These are phyloP conservation scores for Brotula barbata DNA, from an alignment of 2,797 vertebrate species.

Conservation along the genomic window DNA sequence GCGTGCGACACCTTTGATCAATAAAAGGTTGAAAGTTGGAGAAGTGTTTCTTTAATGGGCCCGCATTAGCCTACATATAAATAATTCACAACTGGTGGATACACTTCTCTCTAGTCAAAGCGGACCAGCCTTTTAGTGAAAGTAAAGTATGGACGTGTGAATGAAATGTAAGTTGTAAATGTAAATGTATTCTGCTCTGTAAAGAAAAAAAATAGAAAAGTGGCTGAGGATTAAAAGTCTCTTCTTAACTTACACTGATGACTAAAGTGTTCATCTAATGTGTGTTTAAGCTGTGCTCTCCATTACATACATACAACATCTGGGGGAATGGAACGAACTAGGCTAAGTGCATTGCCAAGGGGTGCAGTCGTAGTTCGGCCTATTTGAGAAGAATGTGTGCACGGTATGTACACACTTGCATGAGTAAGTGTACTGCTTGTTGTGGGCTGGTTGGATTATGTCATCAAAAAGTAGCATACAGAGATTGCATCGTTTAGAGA, in stretches of 20 bases:
- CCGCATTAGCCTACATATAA: background rate
- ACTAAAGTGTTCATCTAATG: slow-evolving; percentile 1
- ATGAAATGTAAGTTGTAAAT: background rate
- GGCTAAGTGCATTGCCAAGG: slow-evolving; percentile 64
- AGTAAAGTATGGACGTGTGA: background rate
- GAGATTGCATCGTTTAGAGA: too few species aligned
- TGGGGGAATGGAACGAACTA: slow-evolving; percentile 45
- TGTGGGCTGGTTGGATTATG: too few species aligned
- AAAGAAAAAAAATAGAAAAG: background rate
- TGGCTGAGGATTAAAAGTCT: background rate
- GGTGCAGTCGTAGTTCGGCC: slow-evolving; percentile 38
- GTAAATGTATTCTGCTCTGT: background rate
- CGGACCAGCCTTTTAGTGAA: background rate
- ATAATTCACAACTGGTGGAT: background rate
- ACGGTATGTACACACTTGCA: background rate
- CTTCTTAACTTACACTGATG: background rate
- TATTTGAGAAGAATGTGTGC: slow-evolving; percentile 38
- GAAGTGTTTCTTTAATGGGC: background rate
- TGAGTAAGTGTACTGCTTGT: slow-evolving; percentile 10
- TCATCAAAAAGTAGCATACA: too few species aligned
- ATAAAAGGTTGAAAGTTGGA: background rate
- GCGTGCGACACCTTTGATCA: background rate
- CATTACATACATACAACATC: slow-evolving; percentile 42
- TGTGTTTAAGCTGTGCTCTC: background rate
- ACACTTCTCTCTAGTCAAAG: background rate